Evolutionary conservation across 2,888 invertebrate genomes (phyloP).

Genomic region (Acleris laterana): DNA sequence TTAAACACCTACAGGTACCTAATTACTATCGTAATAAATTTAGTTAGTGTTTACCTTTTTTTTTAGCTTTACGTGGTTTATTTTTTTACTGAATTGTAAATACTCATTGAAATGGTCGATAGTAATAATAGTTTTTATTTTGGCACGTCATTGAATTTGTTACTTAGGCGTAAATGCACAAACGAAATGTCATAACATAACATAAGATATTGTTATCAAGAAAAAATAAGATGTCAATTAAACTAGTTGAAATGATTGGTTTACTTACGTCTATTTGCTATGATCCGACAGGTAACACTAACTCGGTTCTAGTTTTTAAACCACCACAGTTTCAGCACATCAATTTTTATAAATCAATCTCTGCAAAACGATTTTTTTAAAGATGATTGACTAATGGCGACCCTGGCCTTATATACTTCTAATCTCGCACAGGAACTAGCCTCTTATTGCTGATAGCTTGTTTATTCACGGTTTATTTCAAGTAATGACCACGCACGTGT

Average conservation of each 20-base stretch:
- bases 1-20: too few species aligned
- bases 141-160: too few species aligned
- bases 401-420: constrained; percentile 7
- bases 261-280: constrained; percentile 18
- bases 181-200: too few species aligned
- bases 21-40: too few species aligned
- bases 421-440: neutral
- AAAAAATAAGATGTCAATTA: too few species aligned
- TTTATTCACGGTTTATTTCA: constrained; percentile 13
- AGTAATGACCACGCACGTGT: constrained; percentile 28
- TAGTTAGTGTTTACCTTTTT: too few species aligned
- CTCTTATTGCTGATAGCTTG: neutral
- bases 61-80: too few species aligned
- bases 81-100: too few species aligned
- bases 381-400: neutral
- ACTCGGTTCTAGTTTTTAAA: neutral
- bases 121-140: too few species aligned
- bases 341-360: neutral
- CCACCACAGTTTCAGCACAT: constrained; percentile 21
- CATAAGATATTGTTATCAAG: too few species aligned
- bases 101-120: too few species aligned
- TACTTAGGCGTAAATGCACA: too few species aligned
- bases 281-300: constrained; percentile 23
- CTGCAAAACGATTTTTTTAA: neutral
- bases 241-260: neutral